Evolutionary conservation across 2,797 vertebrate genomes (phyloP), one percentile per base, ranked within the genome.

Genomic region (Ctenopoma multispine): DNA sequence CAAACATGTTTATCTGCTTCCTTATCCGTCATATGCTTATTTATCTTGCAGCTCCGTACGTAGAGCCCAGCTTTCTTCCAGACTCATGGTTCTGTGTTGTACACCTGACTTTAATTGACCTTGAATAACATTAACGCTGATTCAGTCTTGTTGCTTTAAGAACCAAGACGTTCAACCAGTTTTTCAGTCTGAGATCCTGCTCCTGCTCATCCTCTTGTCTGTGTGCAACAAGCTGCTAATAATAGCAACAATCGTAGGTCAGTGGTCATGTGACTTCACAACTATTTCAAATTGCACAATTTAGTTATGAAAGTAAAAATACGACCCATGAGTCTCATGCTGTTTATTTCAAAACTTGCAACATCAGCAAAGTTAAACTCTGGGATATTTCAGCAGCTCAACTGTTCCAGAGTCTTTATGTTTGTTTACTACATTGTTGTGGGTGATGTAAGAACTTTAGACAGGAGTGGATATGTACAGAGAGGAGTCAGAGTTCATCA

Each of bases 251-350:
- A 0, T 13, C 4, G 9, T 1, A 11, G 21, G 14, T 34, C 62
- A 24, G 20, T 5, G 68, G 13, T 73, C 76, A 59, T 40, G 41
- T n/a, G 61, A 57, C 29, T 14, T 29, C 1, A 55, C 55, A 50
- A 6, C 50, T 21, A 14, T 12, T 53, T 70, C 13, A 41, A 65
- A 24, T 36, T 61, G 49, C 61, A 60, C 55, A 70, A 24, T 18
- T 17, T 17, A 4, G 1, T 24, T 63, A 43, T 24, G 40, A 4
- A 5, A 54, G 40, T 12, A 21, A 66, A 7, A 58, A 41, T 9
- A 18, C 34, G 68, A 65, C 4, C 27, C n/a, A 6, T 12, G 0
- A 27, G 9, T 63, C 20, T 13, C 10, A 41, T 3, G 23, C 63
- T 18, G 29, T 29, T 46, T 13, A 2, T 41, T 49, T 49, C 24